A percentile compares a stretch with the other conserved stretches of the same genome.
Conservation (phyloP, 2,888 invertebrate species). For the Lasioglossum oenotherae region DNA sequence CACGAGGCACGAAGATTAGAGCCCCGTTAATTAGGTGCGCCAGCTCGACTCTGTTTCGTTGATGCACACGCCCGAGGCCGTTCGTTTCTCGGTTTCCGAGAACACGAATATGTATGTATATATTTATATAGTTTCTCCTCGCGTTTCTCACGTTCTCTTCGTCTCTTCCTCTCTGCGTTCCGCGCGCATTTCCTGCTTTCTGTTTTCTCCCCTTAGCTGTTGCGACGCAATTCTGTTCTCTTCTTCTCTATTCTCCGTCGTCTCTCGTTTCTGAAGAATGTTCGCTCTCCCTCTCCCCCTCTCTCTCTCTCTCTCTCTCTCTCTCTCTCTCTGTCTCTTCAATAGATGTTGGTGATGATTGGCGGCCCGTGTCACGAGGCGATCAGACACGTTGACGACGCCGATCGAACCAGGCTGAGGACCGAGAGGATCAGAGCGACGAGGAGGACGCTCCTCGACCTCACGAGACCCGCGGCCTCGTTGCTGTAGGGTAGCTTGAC, state of each 20-base stretch:
- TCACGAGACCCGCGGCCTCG: slow-evolving; percentile 59
- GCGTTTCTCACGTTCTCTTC: not conserved
- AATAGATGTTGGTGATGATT: not conserved
- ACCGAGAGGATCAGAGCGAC: slow-evolving; percentile 61
- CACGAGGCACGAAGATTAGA: slow-evolving; percentile 59
- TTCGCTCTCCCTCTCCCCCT: not conserved
- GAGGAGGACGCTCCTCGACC: slow-evolving; percentile 67
- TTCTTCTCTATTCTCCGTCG: not conserved
- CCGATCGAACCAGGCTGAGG: slow-evolving; percentile 48
- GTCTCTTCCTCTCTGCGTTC: not conserved
- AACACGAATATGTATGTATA: slow-evolving; percentile 12
- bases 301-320: not conserved
- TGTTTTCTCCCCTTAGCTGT: not conserved
- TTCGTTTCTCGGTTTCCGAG: slow-evolving; percentile 10
- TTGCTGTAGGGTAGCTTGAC: slow-evolving; percentile 91
- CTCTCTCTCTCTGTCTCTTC: not conserved
- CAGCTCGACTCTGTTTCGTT: slow-evolving; percentile 59
- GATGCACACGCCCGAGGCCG: slow-evolving; percentile 58
- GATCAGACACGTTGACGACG: slow-evolving; percentile 55
- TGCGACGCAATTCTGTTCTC: not conserved
- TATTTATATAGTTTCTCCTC: slow-evolving; percentile 2
- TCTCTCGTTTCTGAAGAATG: slow-evolving; percentile 14
- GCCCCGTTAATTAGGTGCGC: slow-evolving; percentile 39
- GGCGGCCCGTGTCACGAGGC: slow-evolving; percentile 77
- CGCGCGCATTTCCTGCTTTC: not conserved